These are phyloP conservation scores for Tonatia bakeri DNA, from an alignment of 2,113 vertebrate species.

Conservation along the genomic window DNA sequence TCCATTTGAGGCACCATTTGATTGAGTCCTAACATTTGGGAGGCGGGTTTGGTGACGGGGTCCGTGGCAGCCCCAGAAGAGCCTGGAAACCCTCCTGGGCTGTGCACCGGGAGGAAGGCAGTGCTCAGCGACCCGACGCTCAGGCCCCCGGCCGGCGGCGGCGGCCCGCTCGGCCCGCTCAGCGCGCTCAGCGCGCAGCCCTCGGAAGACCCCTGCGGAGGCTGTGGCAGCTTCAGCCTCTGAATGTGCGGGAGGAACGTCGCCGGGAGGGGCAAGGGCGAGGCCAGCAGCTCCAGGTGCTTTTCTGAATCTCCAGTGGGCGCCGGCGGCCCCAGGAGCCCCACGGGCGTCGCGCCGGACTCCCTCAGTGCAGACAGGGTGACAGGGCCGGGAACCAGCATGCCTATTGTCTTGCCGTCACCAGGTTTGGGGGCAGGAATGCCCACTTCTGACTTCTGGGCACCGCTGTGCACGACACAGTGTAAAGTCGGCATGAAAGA, in stretches of 20 bases:
- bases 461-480: conserved; percentile 86
- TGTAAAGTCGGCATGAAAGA: conserved; percentile 87
- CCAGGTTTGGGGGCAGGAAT: conserved; percentile 80
- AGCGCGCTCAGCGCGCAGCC: conserved; percentile 72
- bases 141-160: conserved; percentile 81
- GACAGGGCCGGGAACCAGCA: conserved; percentile 82
- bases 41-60: conserved; percentile 80
- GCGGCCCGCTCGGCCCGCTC: conserved; percentile 76
- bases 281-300: conserved; percentile 81
- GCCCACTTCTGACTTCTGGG: conserved; percentile 80
- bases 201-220: conserved; percentile 82
- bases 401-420: conserved; percentile 84
- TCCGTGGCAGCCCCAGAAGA: conserved; percentile 81
- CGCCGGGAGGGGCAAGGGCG: conserved; percentile 80
- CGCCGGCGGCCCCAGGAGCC: conserved; percentile 66
- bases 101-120: conserved; percentile 85
- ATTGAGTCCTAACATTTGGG: conserved; percentile 84
- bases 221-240: conserved; percentile 85
- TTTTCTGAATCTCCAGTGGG: conserved; percentile 84
- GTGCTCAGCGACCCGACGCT: conserved; percentile 84
- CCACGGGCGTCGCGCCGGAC: conserved; percentile 75
- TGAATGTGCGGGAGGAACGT: conserved; percentile 83
- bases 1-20: conserved; percentile 86
- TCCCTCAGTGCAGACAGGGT: conserved; percentile 80
- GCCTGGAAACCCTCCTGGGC: conserved; percentile 81